Evolutionary conservation across 2,797 vertebrate genomes (phyloP).

Genomic region (Anguilla obscura): DNA sequence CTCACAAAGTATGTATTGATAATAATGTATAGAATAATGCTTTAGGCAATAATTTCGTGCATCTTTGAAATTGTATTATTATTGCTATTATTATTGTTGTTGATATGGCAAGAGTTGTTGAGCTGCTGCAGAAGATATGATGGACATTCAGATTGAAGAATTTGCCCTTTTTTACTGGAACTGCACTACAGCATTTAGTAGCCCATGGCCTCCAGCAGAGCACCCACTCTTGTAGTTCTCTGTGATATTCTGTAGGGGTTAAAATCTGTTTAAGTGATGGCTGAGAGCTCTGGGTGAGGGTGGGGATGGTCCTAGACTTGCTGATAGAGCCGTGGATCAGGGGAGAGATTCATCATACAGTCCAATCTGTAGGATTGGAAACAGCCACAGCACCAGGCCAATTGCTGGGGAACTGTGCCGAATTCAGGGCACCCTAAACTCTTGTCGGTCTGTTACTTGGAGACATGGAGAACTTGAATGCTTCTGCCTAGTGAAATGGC

Average conservation of each 20-base stretch:
- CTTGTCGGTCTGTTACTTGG: neutral
- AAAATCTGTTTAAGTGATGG: constrained; percentile 10
- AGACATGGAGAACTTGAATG: constrained; percentile 11
- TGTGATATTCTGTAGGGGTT: neutral
- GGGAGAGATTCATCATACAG: constrained; percentile 12
- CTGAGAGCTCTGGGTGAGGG: constrained; percentile 21
- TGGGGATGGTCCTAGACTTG: constrained; percentile 15
- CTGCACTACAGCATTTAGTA: constrained; percentile 84
- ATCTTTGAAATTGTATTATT: constrained; percentile 69
- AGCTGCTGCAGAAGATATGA: constrained; percentile 76
- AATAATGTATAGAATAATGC: constrained; percentile 87
- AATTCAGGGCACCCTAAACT: neutral
- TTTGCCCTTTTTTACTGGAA: constrained; percentile 66
- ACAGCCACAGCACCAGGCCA: neutral
- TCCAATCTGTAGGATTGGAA: neutral
- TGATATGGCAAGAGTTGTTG: constrained; percentile 41
- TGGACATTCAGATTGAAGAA: constrained; percentile 64
- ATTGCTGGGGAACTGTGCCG: neutral
- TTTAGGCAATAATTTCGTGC: constrained; percentile 97
- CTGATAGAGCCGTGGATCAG: constrained; percentile 16
- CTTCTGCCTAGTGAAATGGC: constrained; percentile 23
- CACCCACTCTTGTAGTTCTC: constrained; percentile 63
- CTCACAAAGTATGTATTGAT: constrained; percentile 82
- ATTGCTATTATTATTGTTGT: constrained; percentile 41
- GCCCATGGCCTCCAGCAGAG: constrained; percentile 70